Conservation (phyloP, 2,113 vertebrate species). For the Rafetus swinhoei region DNA sequence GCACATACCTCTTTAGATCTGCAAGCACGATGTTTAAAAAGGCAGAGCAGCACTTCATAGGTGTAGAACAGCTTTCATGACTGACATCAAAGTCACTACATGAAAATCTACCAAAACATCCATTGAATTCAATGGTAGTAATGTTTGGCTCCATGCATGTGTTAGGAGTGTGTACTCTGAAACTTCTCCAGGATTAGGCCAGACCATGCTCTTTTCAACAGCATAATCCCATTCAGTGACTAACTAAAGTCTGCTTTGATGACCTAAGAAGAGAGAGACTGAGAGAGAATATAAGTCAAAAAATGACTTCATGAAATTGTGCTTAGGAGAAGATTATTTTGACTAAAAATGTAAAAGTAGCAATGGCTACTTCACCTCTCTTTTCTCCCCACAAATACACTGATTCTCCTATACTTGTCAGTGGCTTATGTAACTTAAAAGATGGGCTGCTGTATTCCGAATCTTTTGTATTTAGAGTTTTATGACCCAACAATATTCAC, state of each 20-base stretch:
- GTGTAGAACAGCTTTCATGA: background rate
- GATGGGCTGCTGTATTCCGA: background rate
- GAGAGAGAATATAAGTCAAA: background rate
- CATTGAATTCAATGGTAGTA: background rate
- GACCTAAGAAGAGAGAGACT: background rate
- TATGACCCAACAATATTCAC: too few species aligned
- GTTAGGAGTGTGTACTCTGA: background rate
- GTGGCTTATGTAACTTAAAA: background rate
- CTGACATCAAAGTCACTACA: background rate
- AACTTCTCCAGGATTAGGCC: background rate
- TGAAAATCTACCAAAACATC: background rate
- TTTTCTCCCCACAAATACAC: background rate
- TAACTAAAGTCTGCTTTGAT: background rate
- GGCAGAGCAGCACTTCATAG: background rate
- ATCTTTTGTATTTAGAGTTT: background rate
- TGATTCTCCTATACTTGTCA: background rate
- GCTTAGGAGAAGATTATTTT: background rate
- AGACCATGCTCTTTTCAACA: fast-evolving
- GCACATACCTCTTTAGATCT: background rate
- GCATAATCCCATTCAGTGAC: background rate
- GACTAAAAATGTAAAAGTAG: background rate
- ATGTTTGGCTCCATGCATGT: background rate
- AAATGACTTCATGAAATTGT: background rate
- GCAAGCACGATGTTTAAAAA: background rate
- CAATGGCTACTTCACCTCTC: background rate